A percentile compares a stretch with the other conserved stretches of the same genome.
These are phyloP conservation scores for Epinephelus moara DNA, from an alignment of 2,113 vertebrate species.

Conservation along the genomic window DNA sequence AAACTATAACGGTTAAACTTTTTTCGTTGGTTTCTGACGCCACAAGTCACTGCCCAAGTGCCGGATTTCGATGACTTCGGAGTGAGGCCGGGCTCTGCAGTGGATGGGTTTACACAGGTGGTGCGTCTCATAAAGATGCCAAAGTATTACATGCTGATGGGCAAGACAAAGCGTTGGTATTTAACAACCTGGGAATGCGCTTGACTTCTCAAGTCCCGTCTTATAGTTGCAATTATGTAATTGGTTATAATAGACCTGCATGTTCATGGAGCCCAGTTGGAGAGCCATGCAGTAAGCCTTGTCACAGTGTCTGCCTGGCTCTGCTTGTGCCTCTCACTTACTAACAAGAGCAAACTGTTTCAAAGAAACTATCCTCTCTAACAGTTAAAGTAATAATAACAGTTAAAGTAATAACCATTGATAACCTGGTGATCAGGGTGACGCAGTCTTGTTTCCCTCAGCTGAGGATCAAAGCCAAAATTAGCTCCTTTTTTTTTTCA, in stretches of 20 bases:
- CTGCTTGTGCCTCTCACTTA: background rate
- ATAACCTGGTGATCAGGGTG: background rate
- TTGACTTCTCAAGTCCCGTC: background rate
- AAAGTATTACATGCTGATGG: too few relatives aligned
- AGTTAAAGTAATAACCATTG: background rate
- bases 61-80: too few relatives aligned
- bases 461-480: background rate
- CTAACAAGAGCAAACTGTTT: background rate
- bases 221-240: background rate
- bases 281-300: background rate
- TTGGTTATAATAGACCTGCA: too few relatives aligned
- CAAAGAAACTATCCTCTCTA: background rate
- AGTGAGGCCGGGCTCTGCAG: too few relatives aligned
- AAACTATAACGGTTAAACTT: too few relatives aligned
- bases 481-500: background rate
- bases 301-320: background rate
- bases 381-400: background rate
- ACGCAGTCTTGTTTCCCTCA: background rate
- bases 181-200: background rate
- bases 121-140: too few relatives aligned
- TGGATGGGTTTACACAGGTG: too few relatives aligned
- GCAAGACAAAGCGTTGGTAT: too few relatives aligned
- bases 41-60: too few relatives aligned
- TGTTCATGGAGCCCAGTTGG: background rate
- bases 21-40: too few relatives aligned